Base-by-base conservation (phyloP, 2,797 vertebrate genomes). In the Morus bassanus region DNA sequence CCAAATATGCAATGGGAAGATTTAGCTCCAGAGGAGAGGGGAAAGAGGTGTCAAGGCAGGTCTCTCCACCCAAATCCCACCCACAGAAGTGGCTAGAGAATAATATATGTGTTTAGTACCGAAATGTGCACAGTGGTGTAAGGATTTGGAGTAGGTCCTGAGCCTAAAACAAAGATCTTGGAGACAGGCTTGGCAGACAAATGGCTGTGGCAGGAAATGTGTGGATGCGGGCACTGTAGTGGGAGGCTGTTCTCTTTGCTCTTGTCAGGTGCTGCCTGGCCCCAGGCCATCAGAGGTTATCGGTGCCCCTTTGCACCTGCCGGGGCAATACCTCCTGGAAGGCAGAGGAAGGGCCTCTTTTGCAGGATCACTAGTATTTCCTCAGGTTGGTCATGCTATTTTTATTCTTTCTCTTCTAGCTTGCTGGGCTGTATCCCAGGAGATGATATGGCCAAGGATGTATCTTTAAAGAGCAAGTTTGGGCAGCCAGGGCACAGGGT, bases 91-190 rank as follows among this genome's bases (percentile, higher is more conserved):
- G 35, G 10, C 35, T 13, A 43, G 18, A 33, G 45, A 80, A 56
- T 50, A 72, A 25, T 0, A 2, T 3, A 28, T 0, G 2, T 6
- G 3, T 53, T 77, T 24, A 70, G 27, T 12, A 91, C 19, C 45
- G 54, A 65, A 69, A 4, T 59, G 37, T 18, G 46, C 28, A 64
- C 39, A 53, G 6, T 9, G 19, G 2, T 21, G 33, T 18, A 57
- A 81, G 1, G 2, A 84, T 35, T 10, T 75, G 60, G n/a, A 85
- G 41, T 10, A 67, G 22, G 37, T 59, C 30, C 33, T 86, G 30
- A 67, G 24, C 11, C 7, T 65, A 74, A 50, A 88, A 45, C 10
- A 74, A 69, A 54, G 14, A 46, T 10, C 23, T 33, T 35, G 27
- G 61, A 69, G 27, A 59, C 35, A 53, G 41, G 11, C 7, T n/a